These are phyloP conservation scores for Dryoscopus gambensis DNA, from an alignment of 2,113 vertebrate species.

Conservation along the genomic window DNA sequence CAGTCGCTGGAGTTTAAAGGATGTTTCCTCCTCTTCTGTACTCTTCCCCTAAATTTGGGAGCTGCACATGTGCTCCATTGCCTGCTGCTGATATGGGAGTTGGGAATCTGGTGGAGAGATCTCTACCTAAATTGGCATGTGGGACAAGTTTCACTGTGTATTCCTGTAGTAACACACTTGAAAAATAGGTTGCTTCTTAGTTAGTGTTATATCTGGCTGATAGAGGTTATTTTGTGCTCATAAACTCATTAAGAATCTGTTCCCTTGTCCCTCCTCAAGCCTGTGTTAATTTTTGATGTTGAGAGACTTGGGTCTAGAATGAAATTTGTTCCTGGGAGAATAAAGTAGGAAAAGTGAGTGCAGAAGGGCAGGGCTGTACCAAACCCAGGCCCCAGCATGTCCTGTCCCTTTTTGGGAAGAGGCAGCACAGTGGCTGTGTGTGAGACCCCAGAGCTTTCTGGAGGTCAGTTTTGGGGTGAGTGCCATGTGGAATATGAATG, in stretches of 20 bases:
- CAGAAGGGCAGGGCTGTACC: neutral
- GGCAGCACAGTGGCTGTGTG: neutral
- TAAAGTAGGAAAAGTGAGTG: neutral
- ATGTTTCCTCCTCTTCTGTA: neutral
- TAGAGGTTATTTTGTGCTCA: neutral
- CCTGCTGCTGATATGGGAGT: neutral
- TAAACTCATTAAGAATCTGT: neutral
- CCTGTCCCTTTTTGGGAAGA: neutral
- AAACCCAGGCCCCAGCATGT: neutral
- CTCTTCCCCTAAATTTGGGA: neutral
- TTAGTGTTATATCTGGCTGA: neutral
- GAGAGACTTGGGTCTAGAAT: accelerated
- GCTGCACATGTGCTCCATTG: neutral
- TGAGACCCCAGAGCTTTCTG: neutral
- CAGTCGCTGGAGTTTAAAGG: neutral
- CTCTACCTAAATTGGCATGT: neutral
- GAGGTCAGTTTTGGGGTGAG: neutral
- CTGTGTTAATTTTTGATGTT: neutral
- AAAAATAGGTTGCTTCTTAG: neutral
- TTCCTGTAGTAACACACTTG: neutral
- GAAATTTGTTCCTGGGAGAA: neutral
- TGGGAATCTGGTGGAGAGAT: neutral
- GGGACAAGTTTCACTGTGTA: neutral
- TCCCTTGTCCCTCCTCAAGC: neutral
- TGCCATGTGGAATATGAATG: neutral